phyloP scores from a whole-genome alignment of 2,888 invertebrate genomes.

The Chorisops tibialis region DNA sequence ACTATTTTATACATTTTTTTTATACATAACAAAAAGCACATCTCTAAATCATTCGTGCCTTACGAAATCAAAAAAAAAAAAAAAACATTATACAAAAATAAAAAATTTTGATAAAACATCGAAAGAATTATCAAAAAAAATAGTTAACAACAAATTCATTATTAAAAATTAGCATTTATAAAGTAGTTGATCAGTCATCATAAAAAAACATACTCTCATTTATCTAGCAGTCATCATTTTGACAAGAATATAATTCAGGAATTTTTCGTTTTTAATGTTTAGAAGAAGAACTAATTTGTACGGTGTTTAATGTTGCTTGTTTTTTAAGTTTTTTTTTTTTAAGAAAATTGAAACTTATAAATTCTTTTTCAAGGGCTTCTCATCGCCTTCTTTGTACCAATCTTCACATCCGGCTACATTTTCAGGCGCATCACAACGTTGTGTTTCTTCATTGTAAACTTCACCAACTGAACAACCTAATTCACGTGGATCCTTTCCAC shows the following conservation, averaged over 20 bases:
- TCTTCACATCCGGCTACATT: constrained; percentile 90
- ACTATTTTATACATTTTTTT: constrained; percentile 15
- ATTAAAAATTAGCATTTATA: constrained; percentile 19
- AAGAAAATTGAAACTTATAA: background rate
- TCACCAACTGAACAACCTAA: constrained; percentile 81
- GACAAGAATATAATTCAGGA: constrained; percentile 19
- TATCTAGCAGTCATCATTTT: constrained; percentile 24
- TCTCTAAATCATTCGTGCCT: constrained; percentile 19
- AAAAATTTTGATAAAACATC: constrained; percentile 25
- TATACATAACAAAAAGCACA: constrained; percentile 16
- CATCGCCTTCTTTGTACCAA: constrained; percentile 83
- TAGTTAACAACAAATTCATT: constrained; percentile 28
- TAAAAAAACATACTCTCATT: constrained; percentile 30
- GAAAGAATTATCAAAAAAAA: constrained; percentile 26
- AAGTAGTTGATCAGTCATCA: constrained; percentile 27
- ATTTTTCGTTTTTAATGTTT: background rate
- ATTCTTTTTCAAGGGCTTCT: constrained; percentile 44
- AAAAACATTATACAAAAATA: background rate
- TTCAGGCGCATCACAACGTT: constrained; percentile 85
- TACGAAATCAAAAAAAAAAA: constrained; percentile 17
- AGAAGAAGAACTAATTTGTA: too few species aligned
- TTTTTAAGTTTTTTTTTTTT: background rate
- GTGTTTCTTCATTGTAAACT: constrained; percentile 84
- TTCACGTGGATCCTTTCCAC: constrained; percentile 81
- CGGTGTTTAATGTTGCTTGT: background rate